Percentiles rank a stretch among this genome's conserved stretches.
Evolutionary conservation across 1,140 invertebrate genomes (phyloP).

Genomic region (Steinernema khuongi): DNA sequence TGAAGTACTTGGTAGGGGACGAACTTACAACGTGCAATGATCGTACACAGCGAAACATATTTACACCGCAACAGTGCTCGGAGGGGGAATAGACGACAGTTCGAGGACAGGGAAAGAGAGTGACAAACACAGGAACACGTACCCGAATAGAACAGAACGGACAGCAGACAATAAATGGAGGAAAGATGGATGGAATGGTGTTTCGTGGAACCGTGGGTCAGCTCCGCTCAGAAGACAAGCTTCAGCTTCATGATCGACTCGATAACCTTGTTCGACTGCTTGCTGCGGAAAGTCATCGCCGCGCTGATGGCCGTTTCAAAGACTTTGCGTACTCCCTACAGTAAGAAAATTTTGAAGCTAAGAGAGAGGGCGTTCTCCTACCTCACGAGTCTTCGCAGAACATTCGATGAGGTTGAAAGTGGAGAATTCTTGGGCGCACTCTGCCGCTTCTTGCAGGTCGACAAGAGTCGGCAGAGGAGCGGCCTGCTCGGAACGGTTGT

Average conservation of each 20-base stretch:
- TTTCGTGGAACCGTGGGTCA: background rate
- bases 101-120: background rate
- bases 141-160: conserved; percentile 9
- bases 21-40: too few species aligned
- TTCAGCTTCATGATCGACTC: conserved; percentile 10
- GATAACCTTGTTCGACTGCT: background rate
- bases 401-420: conserved; percentile 3
- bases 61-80: background rate
- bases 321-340: background rate
- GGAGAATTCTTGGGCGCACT: conserved; percentile 31
- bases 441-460: conserved; percentile 28
- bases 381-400: background rate
- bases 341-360: background rate
- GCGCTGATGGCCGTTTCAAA: conserved; percentile 3
- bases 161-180: conserved; percentile 3
- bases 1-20: too few species aligned
- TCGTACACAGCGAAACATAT: too few species aligned
- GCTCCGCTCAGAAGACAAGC: background rate
- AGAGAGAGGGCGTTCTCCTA: background rate
- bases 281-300: background rate
- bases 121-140: background rate
- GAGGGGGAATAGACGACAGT: background rate
- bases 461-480: background rate
- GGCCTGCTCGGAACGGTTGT: background rate
- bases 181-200: background rate